Evolutionary conservation across 2,888 invertebrate species (phyloP).

Genomic region (Drosophila setosimentum): DNA sequence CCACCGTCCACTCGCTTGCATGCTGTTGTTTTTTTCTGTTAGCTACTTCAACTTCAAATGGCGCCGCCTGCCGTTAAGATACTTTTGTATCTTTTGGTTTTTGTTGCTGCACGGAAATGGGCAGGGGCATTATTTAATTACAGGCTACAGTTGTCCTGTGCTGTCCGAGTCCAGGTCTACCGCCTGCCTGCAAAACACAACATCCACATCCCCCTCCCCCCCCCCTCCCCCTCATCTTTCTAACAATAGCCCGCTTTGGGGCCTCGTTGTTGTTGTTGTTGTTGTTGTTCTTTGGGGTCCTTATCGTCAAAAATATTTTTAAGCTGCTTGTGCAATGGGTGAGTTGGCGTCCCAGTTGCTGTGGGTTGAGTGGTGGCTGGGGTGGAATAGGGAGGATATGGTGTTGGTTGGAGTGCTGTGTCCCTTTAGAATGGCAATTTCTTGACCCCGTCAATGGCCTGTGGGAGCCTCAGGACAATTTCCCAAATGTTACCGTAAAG

Average conservation of each 20-base stretch:
- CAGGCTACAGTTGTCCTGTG: slow-evolving; percentile 72
- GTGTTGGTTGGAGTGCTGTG: slow-evolving; percentile 1
- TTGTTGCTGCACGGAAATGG: slow-evolving; percentile 24
- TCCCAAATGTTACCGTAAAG: slow-evolving; percentile 43
- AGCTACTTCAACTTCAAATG: slow-evolving; percentile 74
- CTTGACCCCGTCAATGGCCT: slow-evolving; percentile 74
- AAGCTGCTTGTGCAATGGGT: slow-evolving; percentile 31
- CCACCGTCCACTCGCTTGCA: slow-evolving; percentile 1
- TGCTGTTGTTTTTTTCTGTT: slow-evolving; percentile 16
- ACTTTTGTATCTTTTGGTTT: slow-evolving; percentile 61
- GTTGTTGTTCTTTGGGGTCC: slow-evolving; percentile 24
- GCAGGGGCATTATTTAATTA: slow-evolving; percentile 74
- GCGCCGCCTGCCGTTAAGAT: slow-evolving; percentile 69
- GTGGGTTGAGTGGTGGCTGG: neutral
- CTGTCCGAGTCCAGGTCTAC: slow-evolving; percentile 24
- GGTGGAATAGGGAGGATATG: neutral
- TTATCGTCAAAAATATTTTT: slow-evolving; percentile 68
- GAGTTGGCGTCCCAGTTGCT: neutral
- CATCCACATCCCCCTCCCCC: neutral
- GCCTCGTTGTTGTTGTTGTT: slow-evolving; percentile 4
- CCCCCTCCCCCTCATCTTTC: neutral
- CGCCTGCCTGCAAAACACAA: neutral
- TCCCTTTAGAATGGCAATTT: slow-evolving; percentile 47
- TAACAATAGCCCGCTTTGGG: slow-evolving; percentile 29
- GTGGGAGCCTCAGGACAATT: slow-evolving; percentile 74